Base-by-base conservation (phyloP, 2,113 vertebrate species). In the Orcinus orca region DNA sequence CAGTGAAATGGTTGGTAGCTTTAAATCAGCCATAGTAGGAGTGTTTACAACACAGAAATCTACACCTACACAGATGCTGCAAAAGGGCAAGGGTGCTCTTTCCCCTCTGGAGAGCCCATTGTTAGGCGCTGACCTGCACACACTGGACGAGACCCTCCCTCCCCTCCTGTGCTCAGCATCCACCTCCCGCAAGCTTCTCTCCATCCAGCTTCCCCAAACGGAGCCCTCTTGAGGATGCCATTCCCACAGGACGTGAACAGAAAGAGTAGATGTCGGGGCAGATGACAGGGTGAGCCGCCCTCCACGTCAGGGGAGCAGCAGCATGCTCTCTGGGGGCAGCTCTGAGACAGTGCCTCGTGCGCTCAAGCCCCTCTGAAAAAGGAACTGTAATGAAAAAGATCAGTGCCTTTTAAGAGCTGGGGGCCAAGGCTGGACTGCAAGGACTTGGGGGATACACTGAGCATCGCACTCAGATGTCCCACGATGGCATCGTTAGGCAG, bases 301-400 rank as follows among this genome's bases (percentile, higher is more conserved):
- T 18, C 44, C 62, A 6, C 9, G 5, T n/a, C 90, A 50, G 53
- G 31, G 71, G 31, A 26, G 21, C 31, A 20, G 31, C 26, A 5
- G 1, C 8, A 0, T 0, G 5, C 41, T 44, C 80, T 53, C 84
- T 3, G 5, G 58, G 26, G 21, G 33, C 14, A 31, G 31, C 33
- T 41, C 55, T n/a, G 23, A 76, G 25, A 6, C 3, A 26, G 36
- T 6, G 8, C 67, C 67, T 26, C 36, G 31, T 31, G 26, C 6
- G 4, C 21, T 21, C 29, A 29, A 25, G 14, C 60, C 15, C 18
- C 33, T 58, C 18, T 23, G 23, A 33, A 53, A 23, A 89, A 44
- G 60, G 9, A 65, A 29, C 33, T 20, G 1, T 6, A 31, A 82
- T 68, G 38, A 41, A 26, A 60, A 76, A 85, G 3, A 8, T 44